These are phyloP conservation scores for Tichodroma muraria DNA, from an alignment of 2,113 vertebrate genomes.

Conservation along the genomic window DNA sequence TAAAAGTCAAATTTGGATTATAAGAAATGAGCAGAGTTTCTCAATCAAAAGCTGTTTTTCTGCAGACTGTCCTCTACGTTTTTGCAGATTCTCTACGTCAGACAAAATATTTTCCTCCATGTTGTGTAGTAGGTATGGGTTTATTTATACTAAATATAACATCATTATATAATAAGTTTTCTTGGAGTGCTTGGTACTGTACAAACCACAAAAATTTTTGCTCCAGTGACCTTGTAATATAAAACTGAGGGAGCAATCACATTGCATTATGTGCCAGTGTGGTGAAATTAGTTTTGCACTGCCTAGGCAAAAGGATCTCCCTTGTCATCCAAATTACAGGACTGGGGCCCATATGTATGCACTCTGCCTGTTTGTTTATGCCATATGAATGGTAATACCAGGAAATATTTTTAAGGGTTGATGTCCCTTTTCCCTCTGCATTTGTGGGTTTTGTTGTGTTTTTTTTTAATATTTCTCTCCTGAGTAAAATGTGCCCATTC, in stretches of 20 bases:
- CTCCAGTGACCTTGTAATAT: slow-evolving; percentile 59
- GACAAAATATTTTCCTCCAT: background rate
- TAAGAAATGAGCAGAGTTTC: background rate
- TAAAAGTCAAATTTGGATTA: background rate
- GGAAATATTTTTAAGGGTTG: slow-evolving; percentile 34
- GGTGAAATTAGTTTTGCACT: slow-evolving; percentile 58
- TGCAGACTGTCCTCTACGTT: background rate
- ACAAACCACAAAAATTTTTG: slow-evolving; percentile 56
- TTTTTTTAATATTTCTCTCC: background rate
- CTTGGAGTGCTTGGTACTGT: slow-evolving; percentile 43
- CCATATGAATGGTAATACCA: slow-evolving; percentile 3
- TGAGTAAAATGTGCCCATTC: slow-evolving; percentile 1
- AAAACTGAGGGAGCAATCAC: slow-evolving; percentile 57
- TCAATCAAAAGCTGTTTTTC: background rate
- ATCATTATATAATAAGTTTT: slow-evolving; percentile 44
- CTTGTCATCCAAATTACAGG: slow-evolving; percentile 52
- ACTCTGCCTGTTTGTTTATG: slow-evolving; percentile 50
- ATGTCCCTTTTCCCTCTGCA: slow-evolving; percentile 19
- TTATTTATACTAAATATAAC: slow-evolving; percentile 21
- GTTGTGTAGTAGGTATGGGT: background rate
- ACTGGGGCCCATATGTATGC: slow-evolving; percentile 39
- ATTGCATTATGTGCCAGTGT: slow-evolving; percentile 38
- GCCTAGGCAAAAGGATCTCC: slow-evolving; percentile 58
- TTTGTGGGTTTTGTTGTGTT: background rate
- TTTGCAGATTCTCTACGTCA: background rate